Base-by-base conservation (phyloP, 2,888 invertebrate genomes). In the Eledona agricola region DNA sequence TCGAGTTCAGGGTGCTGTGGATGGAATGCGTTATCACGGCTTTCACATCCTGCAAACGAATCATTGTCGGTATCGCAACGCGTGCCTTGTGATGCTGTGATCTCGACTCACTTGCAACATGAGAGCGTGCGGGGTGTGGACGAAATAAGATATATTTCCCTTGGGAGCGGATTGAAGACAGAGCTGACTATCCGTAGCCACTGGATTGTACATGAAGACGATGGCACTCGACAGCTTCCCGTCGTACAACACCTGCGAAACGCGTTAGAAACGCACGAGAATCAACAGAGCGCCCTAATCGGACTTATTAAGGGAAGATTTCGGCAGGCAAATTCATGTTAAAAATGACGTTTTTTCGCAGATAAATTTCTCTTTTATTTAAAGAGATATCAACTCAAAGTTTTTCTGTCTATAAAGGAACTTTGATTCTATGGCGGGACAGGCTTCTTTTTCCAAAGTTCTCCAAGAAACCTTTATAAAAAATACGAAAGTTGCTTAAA, bases 191-290 rank as follows among this genome's bases (percentile, higher is more conserved):
- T 99, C 98, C 60, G 99, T 99, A 58, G 99, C 98, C 70, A 98
- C 97, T 57, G 99, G 99, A 80, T 98, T 99, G 84, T 99, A 99
- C 93, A 98, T 96, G 81, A 99, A 98, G 73, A 99, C 95, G 75
- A 99, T 93, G 62, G 93, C 93, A 70, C 88, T 91, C 57, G 97
- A 96, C 73, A 99, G 81, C 79, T 96, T 96, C 58, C 97, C 98
- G 79, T 99, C 99, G 80, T 99, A 99, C 66, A 99, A 83, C 61
- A 97, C 95, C 95, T 96, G 81, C n/a, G 72, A 12, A 34, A 34
- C 34, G 22, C 29, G 29, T 29, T 16, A 69, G 43, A 54, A 58
- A 58, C 50, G 53, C 40, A 17, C 13, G 4, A 45, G 42, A 19
- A 9, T 10, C 20, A 45, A 12, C 26, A 31, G 5, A 32, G n/a